phyloP scores from a whole-genome alignment of 2,113 vertebrate species.

The Otocyon megalotis region DNA sequence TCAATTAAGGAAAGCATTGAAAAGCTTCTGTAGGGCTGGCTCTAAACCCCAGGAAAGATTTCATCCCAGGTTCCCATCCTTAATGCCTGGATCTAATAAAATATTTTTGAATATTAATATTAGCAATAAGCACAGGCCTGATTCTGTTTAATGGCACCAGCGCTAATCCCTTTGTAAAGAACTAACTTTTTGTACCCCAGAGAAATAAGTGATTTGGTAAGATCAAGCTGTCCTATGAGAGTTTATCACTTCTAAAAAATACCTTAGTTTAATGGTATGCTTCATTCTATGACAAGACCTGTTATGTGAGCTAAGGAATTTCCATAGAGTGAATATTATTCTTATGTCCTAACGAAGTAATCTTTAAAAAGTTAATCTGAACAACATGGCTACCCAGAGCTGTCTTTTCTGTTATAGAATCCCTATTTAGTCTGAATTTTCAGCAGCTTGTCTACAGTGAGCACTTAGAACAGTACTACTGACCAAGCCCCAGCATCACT shows the following conservation, averaged over 20 bases:
- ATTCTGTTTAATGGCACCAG: not conserved
- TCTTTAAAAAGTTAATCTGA: not conserved
- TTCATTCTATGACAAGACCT: not conserved
- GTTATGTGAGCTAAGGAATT: not conserved
- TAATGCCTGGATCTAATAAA: slow-evolving; percentile 42
- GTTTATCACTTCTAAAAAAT: not conserved
- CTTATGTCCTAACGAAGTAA: not conserved
- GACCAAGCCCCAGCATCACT: not conserved
- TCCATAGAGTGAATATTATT: not conserved
- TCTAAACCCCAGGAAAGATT: not conserved
- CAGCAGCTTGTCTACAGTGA: not conserved
- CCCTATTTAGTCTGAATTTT: not conserved
- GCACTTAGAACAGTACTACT: not conserved
- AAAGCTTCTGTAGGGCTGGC: not conserved
- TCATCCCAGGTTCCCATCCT: not conserved
- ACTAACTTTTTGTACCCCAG: not conserved
- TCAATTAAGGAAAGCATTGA: not conserved
- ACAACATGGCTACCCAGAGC: not conserved
- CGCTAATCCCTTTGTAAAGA: slow-evolving; percentile 32
- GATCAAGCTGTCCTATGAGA: not conserved
- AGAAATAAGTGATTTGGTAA: not conserved
- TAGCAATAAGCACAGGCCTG: slow-evolving; percentile 38
- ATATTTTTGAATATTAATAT: slow-evolving; percentile 69
- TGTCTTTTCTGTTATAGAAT: not conserved
- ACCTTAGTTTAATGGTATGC: not conserved